Evolutionary conservation across 2,797 vertebrate genomes (phyloP), one percentile per base, ranked within the genome.

Genomic region (Gambusia yucatana): DNA sequence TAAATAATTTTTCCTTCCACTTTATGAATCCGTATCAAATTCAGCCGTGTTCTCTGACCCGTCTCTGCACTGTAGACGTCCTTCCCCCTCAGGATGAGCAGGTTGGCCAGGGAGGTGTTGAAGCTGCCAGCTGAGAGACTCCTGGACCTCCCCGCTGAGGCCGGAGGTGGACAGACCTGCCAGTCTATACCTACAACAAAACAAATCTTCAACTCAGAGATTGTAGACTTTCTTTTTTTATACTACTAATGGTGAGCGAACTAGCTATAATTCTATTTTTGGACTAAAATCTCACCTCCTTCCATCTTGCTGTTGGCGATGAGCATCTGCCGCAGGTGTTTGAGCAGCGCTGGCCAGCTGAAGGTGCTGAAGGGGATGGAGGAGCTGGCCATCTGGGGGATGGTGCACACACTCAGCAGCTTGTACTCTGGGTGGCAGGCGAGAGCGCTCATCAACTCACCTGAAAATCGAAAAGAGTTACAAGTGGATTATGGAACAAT

Each of bases 321-420:
- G 65, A 99, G 97, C 97, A 99, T 99, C 94, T 99, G 98, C 74
- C 98, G 95, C n/a, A 99, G 93, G 87, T 97, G 97, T 84, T 97
- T 99, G 87, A 98, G 90, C 78, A 98, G 95, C 41, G 96, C 96
- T 0, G 96, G 94, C 98, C 98, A 99, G 86, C 95, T 96, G 94
- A 98, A 99, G 0, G 96, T 84, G 88, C 97, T 99, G 73, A 96
- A 99, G 0, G 97, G 92, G 5, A 99, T 91, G 67, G 96, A 97
- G 73, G 92, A 94, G 72, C 95, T 96, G 57, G 97, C 91, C 96
- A 99, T 97, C 72, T 99, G 98, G 75, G 98, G 98, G 90, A 99
- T 96, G 73, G 96, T 97, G 69, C 95, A 89, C 72, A 99, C 72
- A 30, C 96, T 96, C 83, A 99, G 93, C 91, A 99, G 93, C 94